A percentile compares a stretch with the other conserved stretches of the same genome.
Evolutionary conservation across 1,140 invertebrate genomes (phyloP).

Genomic region (Cydia amplana): DNA sequence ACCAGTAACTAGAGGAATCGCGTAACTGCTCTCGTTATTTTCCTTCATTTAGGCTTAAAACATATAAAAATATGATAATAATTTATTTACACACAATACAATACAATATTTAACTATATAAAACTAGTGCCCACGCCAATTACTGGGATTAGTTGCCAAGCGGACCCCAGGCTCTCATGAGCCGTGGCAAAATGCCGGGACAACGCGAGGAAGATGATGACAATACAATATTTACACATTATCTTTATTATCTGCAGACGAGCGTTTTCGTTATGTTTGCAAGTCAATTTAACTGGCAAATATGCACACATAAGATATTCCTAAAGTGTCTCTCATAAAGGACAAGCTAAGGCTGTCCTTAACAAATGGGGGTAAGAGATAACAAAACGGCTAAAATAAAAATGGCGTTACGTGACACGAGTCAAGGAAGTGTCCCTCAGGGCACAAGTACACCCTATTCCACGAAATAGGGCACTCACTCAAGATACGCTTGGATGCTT

Average conservation of each 20-base stretch:
- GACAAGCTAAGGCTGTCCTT: conserved; percentile 29
- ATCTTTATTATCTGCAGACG: not conserved
- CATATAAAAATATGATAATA: too few relatives aligned
- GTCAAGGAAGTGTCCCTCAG: conserved; percentile 27
- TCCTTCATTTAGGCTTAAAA: too few relatives aligned
- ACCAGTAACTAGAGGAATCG: too few relatives aligned
- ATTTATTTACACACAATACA: too few relatives aligned
- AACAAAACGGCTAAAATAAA: conserved; percentile 27
- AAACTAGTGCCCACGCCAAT: too few relatives aligned
- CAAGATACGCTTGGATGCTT: conserved; percentile 36
- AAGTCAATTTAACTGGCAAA: conserved; percentile 6
- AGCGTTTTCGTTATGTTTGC: not conserved
- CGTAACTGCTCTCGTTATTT: too few relatives aligned
- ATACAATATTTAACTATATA: too few relatives aligned
- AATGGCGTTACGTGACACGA: conserved; percentile 48
- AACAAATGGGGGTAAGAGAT: conserved; percentile 28
- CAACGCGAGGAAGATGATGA: too few relatives aligned
- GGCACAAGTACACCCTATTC: conserved; percentile 18
- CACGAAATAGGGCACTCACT: conserved; percentile 38
- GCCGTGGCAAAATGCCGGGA: too few relatives aligned
- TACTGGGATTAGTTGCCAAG: too few relatives aligned
- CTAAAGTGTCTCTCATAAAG: conserved; percentile 22
- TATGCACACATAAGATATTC: conserved; percentile 37
- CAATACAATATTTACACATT: too few relatives aligned
- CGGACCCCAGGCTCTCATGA: too few relatives aligned